A percentile compares a stretch with the other conserved stretches of the same genome.
phyloP scores from a whole-genome alignment of 2,888 invertebrate species.

The Trichogramma evanescens region DNA sequence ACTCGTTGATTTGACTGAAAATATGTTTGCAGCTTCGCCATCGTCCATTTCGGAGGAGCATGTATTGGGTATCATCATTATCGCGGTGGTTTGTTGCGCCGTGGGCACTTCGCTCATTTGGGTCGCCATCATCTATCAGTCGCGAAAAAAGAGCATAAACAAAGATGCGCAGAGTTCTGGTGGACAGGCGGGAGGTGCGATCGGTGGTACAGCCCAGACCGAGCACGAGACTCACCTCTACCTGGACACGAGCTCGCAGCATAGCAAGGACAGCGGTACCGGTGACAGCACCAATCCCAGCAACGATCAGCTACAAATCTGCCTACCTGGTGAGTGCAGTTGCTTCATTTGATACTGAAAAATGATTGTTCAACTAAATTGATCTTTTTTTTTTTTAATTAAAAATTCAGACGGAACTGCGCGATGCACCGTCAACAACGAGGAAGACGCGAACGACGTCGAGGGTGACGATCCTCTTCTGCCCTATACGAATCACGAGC shows the following conservation, averaged over 20 bases:
- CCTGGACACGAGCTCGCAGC: conserved; percentile 66
- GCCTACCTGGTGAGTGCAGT: conserved; percentile 41
- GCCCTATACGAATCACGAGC: conserved; percentile 43
- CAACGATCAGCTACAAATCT: conserved; percentile 55
- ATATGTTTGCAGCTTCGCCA: conserved; percentile 46
- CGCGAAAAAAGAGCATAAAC: conserved; percentile 59
- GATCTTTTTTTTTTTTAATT: not conserved
- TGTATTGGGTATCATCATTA: conserved; percentile 79
- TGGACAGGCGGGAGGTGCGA: conserved; percentile 44
- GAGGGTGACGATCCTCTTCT: conserved; percentile 39
- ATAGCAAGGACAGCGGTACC: conserved; percentile 75
- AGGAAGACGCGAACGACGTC: conserved; percentile 34
- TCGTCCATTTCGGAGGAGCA: conserved; percentile 62
- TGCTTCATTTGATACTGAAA: no score
- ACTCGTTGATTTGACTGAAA: not conserved
- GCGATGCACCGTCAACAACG: conserved; percentile 31
- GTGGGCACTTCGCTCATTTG: conserved; percentile 86
- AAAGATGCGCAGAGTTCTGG: conserved; percentile 48
- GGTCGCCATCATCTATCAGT: conserved; percentile 86
- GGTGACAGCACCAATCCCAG: conserved; percentile 72
- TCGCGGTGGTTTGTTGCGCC: conserved; percentile 83
- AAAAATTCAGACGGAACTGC: conserved; percentile 1
- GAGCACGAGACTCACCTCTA: conserved; percentile 44
- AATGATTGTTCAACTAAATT: no score
- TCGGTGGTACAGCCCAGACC: conserved; percentile 22